These are phyloP conservation scores for Eulemur albifrons DNA, from an alignment of 2,797 vertebrate species.

Conservation along the genomic window DNA sequence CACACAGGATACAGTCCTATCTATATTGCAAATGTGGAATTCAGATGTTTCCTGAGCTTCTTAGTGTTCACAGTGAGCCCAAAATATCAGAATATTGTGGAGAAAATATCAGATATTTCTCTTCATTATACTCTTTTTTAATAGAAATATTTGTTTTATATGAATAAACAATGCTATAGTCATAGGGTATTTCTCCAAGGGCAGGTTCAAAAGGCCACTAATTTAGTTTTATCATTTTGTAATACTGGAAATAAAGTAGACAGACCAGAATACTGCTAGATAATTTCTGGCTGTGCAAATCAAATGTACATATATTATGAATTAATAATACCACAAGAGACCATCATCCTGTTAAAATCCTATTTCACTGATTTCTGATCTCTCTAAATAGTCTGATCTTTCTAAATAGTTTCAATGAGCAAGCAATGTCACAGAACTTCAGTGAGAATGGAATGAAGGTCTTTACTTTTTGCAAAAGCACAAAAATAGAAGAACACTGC, in stretches of 20 bases:
- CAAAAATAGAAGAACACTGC: neutral
- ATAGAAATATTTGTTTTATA: neutral
- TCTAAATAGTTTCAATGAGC: conserved; percentile 3
- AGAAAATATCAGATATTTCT: neutral
- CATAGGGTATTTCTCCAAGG: neutral
- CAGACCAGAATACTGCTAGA: conserved; percentile 6
- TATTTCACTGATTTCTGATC: conserved; percentile 6
- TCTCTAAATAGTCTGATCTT: neutral
- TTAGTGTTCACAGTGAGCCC: neutral
- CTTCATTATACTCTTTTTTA: neutral
- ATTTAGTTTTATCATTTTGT: conserved; percentile 37
- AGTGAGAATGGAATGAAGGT: neutral
- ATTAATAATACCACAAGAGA: conserved; percentile 6
- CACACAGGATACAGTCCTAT: neutral
- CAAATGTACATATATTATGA: neutral
- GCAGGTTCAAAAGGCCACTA: neutral
- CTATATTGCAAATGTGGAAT: neutral
- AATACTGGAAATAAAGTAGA: conserved; percentile 20
- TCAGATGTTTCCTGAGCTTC: neutral
- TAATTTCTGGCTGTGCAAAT: conserved; percentile 24
- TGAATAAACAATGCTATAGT: neutral
- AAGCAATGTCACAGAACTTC: neutral
- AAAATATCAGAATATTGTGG: neutral
- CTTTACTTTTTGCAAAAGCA: neutral
- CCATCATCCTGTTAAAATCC: conserved; percentile 24